phyloP scores from a whole-genome alignment of 1,140 invertebrate genomes.

The Trachymyrmex cornetzi region DNA sequence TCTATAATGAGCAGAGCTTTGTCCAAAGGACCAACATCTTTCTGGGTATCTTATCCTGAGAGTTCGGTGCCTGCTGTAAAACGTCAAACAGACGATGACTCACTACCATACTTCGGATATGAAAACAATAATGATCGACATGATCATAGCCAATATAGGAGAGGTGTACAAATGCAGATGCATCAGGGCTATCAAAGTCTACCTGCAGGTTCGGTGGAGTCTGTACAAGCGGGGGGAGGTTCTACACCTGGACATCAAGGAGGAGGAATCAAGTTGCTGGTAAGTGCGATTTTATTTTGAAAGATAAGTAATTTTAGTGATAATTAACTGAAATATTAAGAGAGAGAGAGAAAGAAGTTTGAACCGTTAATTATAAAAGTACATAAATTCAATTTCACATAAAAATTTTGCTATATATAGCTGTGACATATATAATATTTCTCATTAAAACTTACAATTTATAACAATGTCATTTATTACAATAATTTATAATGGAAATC shows the following conservation, averaged over 20 bases:
- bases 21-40: constrained; percentile 70
- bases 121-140: constrained; percentile 48
- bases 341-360: background rate
- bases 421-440: background rate
- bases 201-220: constrained; percentile 83
- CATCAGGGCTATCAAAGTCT: constrained; percentile 85
- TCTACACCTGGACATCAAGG: constrained; percentile 80
- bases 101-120: constrained; percentile 43
- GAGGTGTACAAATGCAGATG: constrained; percentile 83
- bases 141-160: constrained; percentile 61
- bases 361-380: constrained; percentile 6
- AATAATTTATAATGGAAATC: constrained; percentile 9
- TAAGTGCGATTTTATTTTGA: constrained; percentile 73
- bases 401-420: background rate
- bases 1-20: constrained; percentile 61
- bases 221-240: constrained; percentile 83
- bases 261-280: constrained; percentile 83
- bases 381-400: background rate
- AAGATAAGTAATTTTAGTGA: constrained; percentile 9
- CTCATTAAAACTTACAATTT: background rate
- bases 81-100: constrained; percentile 71
- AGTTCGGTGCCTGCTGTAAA: constrained; percentile 63
- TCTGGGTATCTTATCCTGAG: constrained; percentile 78
- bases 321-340: constrained; percentile 19
- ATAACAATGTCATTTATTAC: background rate